These are phyloP conservation scores for Zaprionus taronus DNA, from an alignment of 1,140 invertebrate species.

Conservation along the genomic window DNA sequence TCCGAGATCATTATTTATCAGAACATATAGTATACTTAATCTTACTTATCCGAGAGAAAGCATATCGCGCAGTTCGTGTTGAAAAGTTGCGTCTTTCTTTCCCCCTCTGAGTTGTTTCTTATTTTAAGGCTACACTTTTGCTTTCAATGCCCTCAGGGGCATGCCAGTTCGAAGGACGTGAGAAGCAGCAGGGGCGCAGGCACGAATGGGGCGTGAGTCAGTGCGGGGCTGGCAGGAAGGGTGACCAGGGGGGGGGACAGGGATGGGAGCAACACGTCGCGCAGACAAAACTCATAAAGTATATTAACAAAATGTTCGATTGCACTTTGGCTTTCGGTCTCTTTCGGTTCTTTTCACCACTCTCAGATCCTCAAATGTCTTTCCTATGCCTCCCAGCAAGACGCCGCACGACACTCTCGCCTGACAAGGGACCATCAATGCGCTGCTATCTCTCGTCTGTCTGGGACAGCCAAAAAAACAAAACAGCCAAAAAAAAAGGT, in stretches of 20 bases:
- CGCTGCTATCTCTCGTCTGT: constrained; percentile 34
- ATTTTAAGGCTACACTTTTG: constrained; percentile 37
- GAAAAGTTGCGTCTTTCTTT: not conserved
- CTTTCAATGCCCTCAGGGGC: constrained; percentile 32
- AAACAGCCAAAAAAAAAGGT: constrained; percentile 52
- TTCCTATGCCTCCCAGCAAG: not conserved
- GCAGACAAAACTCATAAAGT: constrained; percentile 71
- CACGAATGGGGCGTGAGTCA: not conserved
- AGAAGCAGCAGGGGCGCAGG: not conserved
- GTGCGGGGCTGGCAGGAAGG: not conserved
- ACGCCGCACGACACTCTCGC: constrained; percentile 39
- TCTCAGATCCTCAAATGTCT: constrained; percentile 8
- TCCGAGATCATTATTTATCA: too few species aligned
- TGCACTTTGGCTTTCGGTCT: constrained; percentile 69
- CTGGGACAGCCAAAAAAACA: constrained; percentile 20
- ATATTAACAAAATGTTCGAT: constrained; percentile 78
- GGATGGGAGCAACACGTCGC: constrained; percentile 62
- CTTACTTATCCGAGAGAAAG: not conserved
- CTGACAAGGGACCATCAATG: constrained; percentile 67
- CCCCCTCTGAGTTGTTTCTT: constrained; percentile 11
- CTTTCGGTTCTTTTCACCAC: constrained; percentile 32
- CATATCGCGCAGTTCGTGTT: not conserved
- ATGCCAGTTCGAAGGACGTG: not conserved
- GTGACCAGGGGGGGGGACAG: not conserved
- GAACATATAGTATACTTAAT: too few species aligned